These are phyloP conservation scores for Macrobrachium rosenbergii DNA, from an alignment of 1,140 invertebrate genomes.

Conservation along the genomic window DNA sequence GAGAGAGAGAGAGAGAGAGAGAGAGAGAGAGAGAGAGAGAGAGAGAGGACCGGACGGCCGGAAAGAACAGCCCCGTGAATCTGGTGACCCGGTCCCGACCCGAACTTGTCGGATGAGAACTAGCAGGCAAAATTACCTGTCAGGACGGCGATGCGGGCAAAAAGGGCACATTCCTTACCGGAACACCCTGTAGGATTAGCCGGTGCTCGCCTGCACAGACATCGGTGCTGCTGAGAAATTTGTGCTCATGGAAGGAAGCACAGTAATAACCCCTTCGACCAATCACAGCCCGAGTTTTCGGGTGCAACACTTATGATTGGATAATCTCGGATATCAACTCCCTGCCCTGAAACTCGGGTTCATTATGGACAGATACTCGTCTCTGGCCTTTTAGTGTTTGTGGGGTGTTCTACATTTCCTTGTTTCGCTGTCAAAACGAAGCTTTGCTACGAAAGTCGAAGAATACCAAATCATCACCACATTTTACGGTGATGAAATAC, in stretches of 20 bases:
- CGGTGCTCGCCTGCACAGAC: not conserved
- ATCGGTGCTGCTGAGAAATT: not conserved
- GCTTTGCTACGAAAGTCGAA: too few relatives aligned
- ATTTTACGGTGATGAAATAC: too few relatives aligned
- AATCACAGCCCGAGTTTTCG: not conserved
- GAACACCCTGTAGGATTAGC: not conserved
- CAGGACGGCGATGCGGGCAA: not conserved
- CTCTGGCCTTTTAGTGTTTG: too few relatives aligned
- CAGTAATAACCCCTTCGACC: not conserved
- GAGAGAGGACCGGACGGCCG: slow-evolving; percentile 29
- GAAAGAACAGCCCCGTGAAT: slow-evolving; percentile 24
- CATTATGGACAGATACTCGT: too few relatives aligned
- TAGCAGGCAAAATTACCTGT: slow-evolving; percentile 32
- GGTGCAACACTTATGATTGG: too few relatives aligned
- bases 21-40: slow-evolving; percentile 37
- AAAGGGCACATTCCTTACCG: slow-evolving; percentile 21
- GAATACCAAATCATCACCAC: too few relatives aligned
- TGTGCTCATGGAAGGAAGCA: not conserved
- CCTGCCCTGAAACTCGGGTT: not conserved
- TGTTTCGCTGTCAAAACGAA: too few relatives aligned
- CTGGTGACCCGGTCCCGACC: slow-evolving; percentile 40
- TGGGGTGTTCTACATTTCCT: too few relatives aligned
- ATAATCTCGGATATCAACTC: not conserved
- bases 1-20: slow-evolving; percentile 36
- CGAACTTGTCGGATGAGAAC: slow-evolving; percentile 48